A percentile compares a stretch with the other conserved stretches of the same genome.
These are phyloP conservation scores for Zapus hudsonius DNA, from an alignment of 2,113 vertebrate species.

Conservation along the genomic window DNA sequence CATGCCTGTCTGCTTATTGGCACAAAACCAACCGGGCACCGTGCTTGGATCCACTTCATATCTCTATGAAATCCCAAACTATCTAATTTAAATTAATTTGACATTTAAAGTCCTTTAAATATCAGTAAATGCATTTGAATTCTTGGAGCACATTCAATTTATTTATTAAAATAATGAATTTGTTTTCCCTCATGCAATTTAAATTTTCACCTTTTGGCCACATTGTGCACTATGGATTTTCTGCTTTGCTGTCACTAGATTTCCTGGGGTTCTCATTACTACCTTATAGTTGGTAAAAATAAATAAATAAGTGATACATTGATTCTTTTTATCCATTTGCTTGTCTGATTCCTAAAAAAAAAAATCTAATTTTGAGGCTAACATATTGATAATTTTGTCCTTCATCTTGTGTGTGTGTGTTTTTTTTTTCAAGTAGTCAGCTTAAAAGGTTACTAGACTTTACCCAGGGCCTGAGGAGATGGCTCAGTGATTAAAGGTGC, in stretches of 20 bases:
- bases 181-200: neutral
- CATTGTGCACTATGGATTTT: neutral
- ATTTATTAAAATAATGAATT: constrained; percentile 46
- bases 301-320: too few species aligned
- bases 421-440: neutral
- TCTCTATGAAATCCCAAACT: constrained; percentile 50
- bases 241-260: neutral
- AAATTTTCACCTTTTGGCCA: neutral
- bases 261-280: neutral
- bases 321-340: neutral
- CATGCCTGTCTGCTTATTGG: neutral
- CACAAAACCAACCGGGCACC: constrained; percentile 20
- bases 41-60: constrained; percentile 18
- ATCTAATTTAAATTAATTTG: constrained; percentile 49
- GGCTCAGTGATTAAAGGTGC: too few species aligned
- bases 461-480: too few species aligned
- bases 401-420: neutral
- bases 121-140: constrained; percentile 28
- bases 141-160: constrained; percentile 11
- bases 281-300: neutral
- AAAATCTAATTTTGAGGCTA: neutral
- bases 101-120: constrained; percentile 54
- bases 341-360: neutral
- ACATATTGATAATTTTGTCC: neutral
- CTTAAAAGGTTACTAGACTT: neutral